These are phyloP conservation scores for Neodiprion virginianus DNA, from an alignment of 1,140 invertebrate genomes.

Conservation along the genomic window DNA sequence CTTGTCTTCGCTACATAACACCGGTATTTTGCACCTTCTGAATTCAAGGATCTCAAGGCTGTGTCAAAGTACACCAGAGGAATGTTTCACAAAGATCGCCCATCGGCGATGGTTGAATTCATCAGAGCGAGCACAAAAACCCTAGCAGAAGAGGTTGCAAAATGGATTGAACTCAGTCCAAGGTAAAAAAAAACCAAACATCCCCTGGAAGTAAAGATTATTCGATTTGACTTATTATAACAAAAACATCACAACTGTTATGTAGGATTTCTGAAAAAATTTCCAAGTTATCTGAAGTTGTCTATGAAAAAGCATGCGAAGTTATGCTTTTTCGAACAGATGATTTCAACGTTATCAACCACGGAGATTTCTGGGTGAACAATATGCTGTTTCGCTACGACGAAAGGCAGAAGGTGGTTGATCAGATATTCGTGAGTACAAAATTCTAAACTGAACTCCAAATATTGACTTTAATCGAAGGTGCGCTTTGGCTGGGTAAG, in stretches of 20 bases:
- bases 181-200: slow-evolving; percentile 28
- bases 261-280: slow-evolving; percentile 50
- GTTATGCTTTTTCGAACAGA: slow-evolving; percentile 40
- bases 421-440: slow-evolving; percentile 64
- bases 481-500: too few species aligned
- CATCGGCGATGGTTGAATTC: slow-evolving; percentile 41
- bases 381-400: slow-evolving; percentile 72
- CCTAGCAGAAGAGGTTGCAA: slow-evolving; percentile 40
- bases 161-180: slow-evolving; percentile 49
- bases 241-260: background rate
- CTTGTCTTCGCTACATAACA: too few species aligned
- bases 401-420: slow-evolving; percentile 51
- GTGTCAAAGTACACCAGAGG: slow-evolving; percentile 45
- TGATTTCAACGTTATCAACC: slow-evolving; percentile 68
- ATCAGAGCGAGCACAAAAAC: slow-evolving; percentile 37
- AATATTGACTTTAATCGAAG: too few species aligned
- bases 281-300: slow-evolving; percentile 39
- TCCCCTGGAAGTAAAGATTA: too few species aligned
- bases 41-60: background rate
- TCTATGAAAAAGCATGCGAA: slow-evolving; percentile 43
- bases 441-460: background rate
- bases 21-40: background rate
- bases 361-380: slow-evolving; percentile 72
- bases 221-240: too few species aligned
- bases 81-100: slow-evolving; percentile 42